These are phyloP conservation scores for Holothuria glaberrima DNA, from an alignment of 35 echinoderm and acorn worm genomes.

Conservation along the genomic window DNA sequence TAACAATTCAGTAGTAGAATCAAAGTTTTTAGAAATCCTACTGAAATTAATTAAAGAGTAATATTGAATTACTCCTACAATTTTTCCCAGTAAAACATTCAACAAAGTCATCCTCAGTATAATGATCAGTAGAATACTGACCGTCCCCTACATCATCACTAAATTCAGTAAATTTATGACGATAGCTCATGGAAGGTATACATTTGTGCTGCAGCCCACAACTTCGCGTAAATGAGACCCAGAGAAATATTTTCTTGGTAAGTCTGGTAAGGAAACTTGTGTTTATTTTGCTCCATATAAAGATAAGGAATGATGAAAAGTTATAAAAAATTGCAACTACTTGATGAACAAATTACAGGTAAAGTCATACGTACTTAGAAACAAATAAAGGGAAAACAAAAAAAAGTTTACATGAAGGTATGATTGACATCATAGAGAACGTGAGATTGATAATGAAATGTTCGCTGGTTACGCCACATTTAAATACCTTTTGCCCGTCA, in stretches of 20 bases:
- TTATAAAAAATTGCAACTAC: neutral
- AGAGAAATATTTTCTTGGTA: neutral
- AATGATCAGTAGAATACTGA: neutral
- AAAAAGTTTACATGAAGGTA: neutral
- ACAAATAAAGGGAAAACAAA: neutral
- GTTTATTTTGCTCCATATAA: neutral
- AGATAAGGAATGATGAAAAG: neutral
- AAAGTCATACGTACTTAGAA: neutral
- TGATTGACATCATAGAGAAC: neutral
- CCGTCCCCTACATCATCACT: slow-evolving; percentile 9
- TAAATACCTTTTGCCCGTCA: slow-evolving; percentile 2
- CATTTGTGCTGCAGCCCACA: neutral
- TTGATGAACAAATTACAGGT: neutral
- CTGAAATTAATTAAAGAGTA: neutral
- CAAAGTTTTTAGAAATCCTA: neutral
- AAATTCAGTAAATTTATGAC: neutral
- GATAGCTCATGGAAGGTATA: neutral
- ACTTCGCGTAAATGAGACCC: neutral
- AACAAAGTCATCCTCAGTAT: neutral
- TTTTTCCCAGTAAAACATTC: neutral
- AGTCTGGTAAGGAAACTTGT: neutral
- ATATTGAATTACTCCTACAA: neutral
- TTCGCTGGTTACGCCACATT: neutral
- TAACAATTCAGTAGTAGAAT: neutral
- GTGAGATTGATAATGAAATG: neutral